phyloP scores from a whole-genome alignment of 2,113 vertebrate species.

The Piliocolobus tephrosceles region DNA sequence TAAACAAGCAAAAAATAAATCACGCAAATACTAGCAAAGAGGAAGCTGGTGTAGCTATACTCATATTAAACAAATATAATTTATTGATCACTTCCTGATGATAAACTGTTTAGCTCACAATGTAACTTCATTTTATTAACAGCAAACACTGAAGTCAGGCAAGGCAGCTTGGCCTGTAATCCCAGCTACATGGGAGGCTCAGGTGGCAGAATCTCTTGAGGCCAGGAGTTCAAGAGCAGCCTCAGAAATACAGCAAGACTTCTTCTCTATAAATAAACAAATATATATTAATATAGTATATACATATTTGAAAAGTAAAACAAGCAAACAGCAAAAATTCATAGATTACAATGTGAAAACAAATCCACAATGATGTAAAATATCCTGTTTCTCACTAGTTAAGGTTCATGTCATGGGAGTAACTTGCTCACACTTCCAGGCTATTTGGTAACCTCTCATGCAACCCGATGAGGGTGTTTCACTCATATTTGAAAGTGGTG shows the following conservation, averaged over 20 bases:
- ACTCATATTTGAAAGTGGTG: neutral
- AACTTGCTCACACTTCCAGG: neutral
- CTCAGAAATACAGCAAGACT: too few relatives aligned
- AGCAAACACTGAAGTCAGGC: too few relatives aligned
- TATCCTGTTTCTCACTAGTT: neutral
- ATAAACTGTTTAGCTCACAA: neutral
- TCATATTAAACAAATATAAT: neutral
- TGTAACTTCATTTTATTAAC: neutral
- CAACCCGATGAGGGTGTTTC: fast-evolving
- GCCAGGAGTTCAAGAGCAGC: too few relatives aligned
- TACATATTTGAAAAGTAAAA: too few relatives aligned
- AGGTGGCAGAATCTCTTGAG: too few relatives aligned
- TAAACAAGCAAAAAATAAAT: neutral
- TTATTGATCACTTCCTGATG: neutral
- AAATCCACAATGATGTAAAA: neutral
- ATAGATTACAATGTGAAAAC: neutral
- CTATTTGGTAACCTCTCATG: neutral
- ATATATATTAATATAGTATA: too few relatives aligned
- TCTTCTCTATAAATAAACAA: too few relatives aligned
- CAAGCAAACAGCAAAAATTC: neutral
- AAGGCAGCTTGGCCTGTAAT: too few relatives aligned
- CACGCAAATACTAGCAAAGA: neutral
- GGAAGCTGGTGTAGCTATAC: neutral
- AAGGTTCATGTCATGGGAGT: neutral
- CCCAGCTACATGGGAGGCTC: too few relatives aligned